Evolutionary conservation across 2,797 vertebrate genomes (phyloP).

Genomic region (Parotocinclus haroldoi): DNA sequence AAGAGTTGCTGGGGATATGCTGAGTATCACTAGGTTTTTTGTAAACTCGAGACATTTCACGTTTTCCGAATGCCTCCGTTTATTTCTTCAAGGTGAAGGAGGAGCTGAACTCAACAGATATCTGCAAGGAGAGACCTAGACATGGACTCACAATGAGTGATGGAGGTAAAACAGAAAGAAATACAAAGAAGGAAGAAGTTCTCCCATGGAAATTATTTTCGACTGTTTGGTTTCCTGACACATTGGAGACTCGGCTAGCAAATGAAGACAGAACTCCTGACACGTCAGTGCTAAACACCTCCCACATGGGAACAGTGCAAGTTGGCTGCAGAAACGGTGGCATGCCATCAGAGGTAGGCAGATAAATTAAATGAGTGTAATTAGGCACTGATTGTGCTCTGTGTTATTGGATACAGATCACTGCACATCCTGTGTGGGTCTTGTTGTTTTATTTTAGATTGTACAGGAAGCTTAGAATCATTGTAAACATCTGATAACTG

Average conservation of each 20-base stretch:
- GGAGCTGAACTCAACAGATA: background rate
- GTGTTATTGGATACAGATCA: background rate
- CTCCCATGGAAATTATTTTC: slow-evolving; percentile 29
- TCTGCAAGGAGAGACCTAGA: background rate
- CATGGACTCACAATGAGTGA: background rate
- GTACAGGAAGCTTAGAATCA: background rate
- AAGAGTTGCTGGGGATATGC: too few species aligned
- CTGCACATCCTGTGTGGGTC: background rate
- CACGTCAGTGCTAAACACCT: slow-evolving; percentile 23
- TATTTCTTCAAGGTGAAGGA: slow-evolving; percentile 19
- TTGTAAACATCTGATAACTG: too few species aligned
- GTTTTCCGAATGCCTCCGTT: slow-evolving; percentile 24
- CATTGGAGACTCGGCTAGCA: slow-evolving; percentile 17
- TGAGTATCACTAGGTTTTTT: slow-evolving; percentile 9
- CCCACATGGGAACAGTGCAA: slow-evolving; percentile 19
- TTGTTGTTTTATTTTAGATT: background rate
- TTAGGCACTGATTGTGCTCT: background rate
- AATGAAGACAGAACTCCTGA: slow-evolving; percentile 26
- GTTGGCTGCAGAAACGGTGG: slow-evolving; percentile 11
- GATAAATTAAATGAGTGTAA: slow-evolving; percentile 18
- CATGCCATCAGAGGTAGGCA: slow-evolving; percentile 16
- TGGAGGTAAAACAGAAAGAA: background rate
- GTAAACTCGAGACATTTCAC: background rate
- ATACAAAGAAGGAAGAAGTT: background rate
- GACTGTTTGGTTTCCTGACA: slow-evolving; percentile 21